Base-by-base conservation (phyloP, 2,113 vertebrate genomes). In the Oriolus oriolus region DNA sequence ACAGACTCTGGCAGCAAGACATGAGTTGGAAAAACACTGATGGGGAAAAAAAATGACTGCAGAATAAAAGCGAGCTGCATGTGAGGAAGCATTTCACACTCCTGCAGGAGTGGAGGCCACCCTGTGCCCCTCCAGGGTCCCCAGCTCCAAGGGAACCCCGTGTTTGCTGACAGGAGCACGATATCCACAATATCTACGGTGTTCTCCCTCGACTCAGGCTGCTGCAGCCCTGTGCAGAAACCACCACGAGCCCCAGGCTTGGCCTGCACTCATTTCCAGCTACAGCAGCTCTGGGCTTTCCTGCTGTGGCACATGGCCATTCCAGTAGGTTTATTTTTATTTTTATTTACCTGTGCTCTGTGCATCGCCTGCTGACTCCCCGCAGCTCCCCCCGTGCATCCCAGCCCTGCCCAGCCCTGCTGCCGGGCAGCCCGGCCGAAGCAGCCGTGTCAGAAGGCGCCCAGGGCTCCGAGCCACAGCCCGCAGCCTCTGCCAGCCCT, bases 21-120 rank as follows among this genome's bases (percentile, higher is more conserved):
- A 63, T 30, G 92, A 97, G 80, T 47, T 87, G 96, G 96, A 97
- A 97, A 97, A 97, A 97, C 96, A 93, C 90, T 92, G 95, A 84
- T 53, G 75, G 50, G 65, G 13, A 5, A 6, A 65, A 33, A 87
- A 96, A n/a, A 94, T 16, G 78, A 90, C 91, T 95, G 90, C 90
- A 87, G 93, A 95, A 27, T 47, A 68, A 64, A 69, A 94, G 76
- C 16, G 0, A 73, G 71, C 50, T 75, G 70, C 87, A 60, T 69
- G 86, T 52, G 80, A 27, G 82, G 68, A 95, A 91, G 81, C 84
- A 79, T 82, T 95, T 91, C 77, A 70, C 73, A 44, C 69, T 86
- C 56, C 76, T 44, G 42, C 1, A 0, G 64, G 68, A 91, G 73
- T 3, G 1, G 39, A 31, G 42, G 28, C 22, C 60, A 17, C 54